Evolutionary conservation across 2,888 invertebrate species (phyloP).

Genomic region (Acanthopleura granulata): DNA sequence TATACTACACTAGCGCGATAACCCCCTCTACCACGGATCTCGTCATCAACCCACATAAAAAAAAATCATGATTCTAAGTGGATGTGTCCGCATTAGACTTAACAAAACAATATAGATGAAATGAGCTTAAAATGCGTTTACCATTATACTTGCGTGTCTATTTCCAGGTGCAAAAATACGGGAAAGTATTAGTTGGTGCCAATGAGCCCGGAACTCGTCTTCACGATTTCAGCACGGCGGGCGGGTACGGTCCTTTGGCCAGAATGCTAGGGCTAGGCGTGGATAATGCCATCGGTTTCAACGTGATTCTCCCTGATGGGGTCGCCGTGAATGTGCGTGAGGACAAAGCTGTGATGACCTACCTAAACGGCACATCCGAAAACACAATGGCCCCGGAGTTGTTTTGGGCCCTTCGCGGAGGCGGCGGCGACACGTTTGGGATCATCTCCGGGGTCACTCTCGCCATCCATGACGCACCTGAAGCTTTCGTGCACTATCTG

Average conservation of each 20-base stretch:
- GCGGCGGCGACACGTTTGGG: conserved; percentile 4
- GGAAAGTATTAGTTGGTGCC: not conserved
- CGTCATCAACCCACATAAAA: too few species aligned
- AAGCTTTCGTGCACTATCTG: not conserved
- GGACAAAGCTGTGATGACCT: not conserved
- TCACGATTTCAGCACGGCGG: not conserved
- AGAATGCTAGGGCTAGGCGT: conserved; percentile 12
- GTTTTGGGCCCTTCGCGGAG: conserved; percentile 18
- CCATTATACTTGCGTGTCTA: too few species aligned
- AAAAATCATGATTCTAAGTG: too few species aligned
- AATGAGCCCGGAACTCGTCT: not conserved
- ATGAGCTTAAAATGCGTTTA: too few species aligned
- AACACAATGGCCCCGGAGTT: not conserved
- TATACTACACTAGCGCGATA: too few species aligned
- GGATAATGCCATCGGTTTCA: conserved; percentile 1
- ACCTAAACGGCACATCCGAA: not conserved
- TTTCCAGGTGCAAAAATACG: not conserved
- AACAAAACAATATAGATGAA: too few species aligned
- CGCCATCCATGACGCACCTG: not conserved
- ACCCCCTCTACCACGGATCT: too few species aligned
- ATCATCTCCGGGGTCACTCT: not conserved
- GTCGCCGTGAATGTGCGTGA: not conserved
- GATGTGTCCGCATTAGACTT: too few species aligned
- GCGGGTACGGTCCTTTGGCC: conserved; percentile 3
- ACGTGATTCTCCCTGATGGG: conserved; percentile 3